phyloP scores from a whole-genome alignment of 1,140 invertebrate genomes.

The Proales similis region DNA sequence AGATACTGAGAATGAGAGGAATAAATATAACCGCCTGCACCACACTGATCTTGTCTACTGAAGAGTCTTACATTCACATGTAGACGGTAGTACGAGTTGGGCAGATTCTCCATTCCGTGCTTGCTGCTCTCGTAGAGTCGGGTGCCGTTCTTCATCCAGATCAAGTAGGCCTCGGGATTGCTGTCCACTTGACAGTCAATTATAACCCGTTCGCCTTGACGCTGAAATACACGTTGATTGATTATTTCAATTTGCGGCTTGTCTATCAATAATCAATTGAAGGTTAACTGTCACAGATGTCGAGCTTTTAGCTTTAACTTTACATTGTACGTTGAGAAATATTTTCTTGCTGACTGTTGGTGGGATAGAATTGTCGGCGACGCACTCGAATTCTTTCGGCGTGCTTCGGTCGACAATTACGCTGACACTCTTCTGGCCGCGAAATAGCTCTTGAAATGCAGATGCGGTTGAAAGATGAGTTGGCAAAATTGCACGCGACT shows the following conservation, averaged over 20 bases:
- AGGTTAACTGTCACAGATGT: background rate
- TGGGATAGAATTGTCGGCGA: constrained; percentile 30
- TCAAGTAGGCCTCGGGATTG: constrained; percentile 14
- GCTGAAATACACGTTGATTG: constrained; percentile 19
- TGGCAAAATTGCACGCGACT: background rate
- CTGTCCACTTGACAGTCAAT: constrained; percentile 28
- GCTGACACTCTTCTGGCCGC: constrained; percentile 17
- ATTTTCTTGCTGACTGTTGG: constrained; percentile 37
- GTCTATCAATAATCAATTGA: constrained; percentile 12
- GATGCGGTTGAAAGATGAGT: background rate
- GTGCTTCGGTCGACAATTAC: constrained; percentile 24
- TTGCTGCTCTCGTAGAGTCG: background rate
- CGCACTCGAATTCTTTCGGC: constrained; percentile 19
- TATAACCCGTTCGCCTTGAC: constrained; percentile 17
- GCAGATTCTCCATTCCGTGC: constrained; percentile 2
- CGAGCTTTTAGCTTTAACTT: background rate
- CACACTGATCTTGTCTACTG: background rate
- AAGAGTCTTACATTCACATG: constrained; percentile 27
- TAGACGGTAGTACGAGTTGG: constrained; percentile 3
- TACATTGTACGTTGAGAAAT: constrained; percentile 36
- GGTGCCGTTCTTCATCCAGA: constrained; percentile 19
- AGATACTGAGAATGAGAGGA: constrained; percentile 3
- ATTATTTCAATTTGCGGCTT: constrained; percentile 22
- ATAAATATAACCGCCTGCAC: background rate
- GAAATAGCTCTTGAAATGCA: constrained; percentile 16